Percentiles rank a stretch among this genome's conserved stretches.
Conservation (phyloP, 2,888 invertebrate genomes). For the Meteorus cinctellus region DNA sequence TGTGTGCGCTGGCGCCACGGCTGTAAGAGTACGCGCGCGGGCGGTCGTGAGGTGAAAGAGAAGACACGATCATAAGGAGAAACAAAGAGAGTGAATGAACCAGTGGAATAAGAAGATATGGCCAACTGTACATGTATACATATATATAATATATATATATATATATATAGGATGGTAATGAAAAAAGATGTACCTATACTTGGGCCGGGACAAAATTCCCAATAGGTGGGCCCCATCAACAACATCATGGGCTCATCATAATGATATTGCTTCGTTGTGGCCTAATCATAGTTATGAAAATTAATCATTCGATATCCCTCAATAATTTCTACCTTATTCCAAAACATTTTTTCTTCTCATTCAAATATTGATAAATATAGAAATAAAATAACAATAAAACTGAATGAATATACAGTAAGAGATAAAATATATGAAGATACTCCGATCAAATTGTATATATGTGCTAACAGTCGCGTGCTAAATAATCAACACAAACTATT, state of each 20-base stretch:
- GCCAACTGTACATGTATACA: conserved; percentile 37
- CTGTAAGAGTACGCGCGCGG: conserved; percentile 51
- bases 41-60: conserved; percentile 41
- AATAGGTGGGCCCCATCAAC: conserved; percentile 61
- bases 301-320: conserved; percentile 60
- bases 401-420: no score
- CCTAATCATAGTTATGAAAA: conserved; percentile 67
- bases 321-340: neutral
- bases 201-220: conserved; percentile 41
- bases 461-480: no score
- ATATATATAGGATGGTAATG: conserved; percentile 27
- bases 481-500: no score
- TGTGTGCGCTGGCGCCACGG: conserved; percentile 67
- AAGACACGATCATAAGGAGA: conserved; percentile 30
- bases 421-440: no score
- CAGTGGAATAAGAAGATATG: conserved; percentile 43
- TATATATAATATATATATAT: neutral
- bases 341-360: neutral
- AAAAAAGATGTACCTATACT: conserved; percentile 37
- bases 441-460: no score
- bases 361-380: no score
- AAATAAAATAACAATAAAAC: no score
- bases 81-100: conserved; percentile 41
- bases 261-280: conserved; percentile 64
- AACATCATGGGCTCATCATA: conserved; percentile 58